phyloP scores from a whole-genome alignment of 1,140 invertebrate genomes.

The Brachystomella parvula region DNA sequence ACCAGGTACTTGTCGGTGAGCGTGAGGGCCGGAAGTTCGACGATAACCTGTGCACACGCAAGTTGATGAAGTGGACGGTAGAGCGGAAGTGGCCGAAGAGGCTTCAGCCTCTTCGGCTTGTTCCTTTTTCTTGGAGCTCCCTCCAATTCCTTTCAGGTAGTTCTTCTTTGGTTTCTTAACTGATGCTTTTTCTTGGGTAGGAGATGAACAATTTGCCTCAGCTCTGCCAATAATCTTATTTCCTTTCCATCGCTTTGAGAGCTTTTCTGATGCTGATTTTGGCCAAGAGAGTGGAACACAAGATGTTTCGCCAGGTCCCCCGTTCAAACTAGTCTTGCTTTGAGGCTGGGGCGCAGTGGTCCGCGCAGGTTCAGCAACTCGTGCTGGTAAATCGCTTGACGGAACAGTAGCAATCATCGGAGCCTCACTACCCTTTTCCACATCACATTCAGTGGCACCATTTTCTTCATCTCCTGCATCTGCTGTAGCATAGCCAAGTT shows the following conservation, averaged over 20 bases:
- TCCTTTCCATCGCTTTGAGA: neutral
- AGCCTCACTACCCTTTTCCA: no score
- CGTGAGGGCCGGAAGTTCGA: constrained; percentile 25
- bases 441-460: no score
- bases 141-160: neutral
- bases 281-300: constrained; percentile 11
- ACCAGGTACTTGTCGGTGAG: neutral
- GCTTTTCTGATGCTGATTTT: no score
- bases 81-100: neutral
- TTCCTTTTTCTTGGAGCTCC: neutral
- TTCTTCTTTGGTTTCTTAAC: neutral
- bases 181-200: neutral
- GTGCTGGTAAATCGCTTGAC: constrained; percentile 1
- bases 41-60: constrained; percentile 36
- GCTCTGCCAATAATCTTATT: neutral
- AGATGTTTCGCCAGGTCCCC: constrained; percentile 26
- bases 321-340: constrained; percentile 11
- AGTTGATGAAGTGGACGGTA: constrained; percentile 16
- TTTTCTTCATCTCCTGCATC: constrained; percentile 16
- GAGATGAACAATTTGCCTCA: neutral
- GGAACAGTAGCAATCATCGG: no score
- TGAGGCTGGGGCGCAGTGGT: constrained; percentile 2
- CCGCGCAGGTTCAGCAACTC: constrained; percentile 13
- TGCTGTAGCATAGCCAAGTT: neutral
- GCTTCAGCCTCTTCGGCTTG: neutral